A percentile compares a stretch with the other conserved stretches of the same genome.
Evolutionary conservation across 1,140 invertebrate species (phyloP).

Genomic region (Drosophila willistoni): DNA sequence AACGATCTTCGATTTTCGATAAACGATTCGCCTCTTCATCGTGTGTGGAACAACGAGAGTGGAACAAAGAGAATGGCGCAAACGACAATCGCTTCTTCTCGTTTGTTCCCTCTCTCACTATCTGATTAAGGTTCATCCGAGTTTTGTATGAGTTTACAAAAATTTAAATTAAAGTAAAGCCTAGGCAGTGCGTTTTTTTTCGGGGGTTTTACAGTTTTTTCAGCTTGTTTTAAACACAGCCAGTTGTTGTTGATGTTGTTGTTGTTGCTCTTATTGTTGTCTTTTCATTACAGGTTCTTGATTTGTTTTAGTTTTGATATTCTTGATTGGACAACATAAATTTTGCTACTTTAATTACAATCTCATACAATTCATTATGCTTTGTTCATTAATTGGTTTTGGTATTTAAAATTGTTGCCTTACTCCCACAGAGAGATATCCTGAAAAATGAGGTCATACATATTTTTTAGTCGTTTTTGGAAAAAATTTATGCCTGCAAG

Average conservation of each 20-base stretch:
- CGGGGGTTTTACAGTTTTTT: constrained; percentile 38
- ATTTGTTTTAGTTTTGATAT: constrained; percentile 19
- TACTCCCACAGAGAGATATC: constrained; percentile 83
- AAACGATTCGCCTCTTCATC: constrained; percentile 30
- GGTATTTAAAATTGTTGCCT: constrained; percentile 76
- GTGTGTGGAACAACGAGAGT: constrained; percentile 66
- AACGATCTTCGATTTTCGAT: not conserved
- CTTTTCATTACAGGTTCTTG: constrained; percentile 36
- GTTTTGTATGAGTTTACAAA: constrained; percentile 39
- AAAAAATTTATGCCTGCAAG: constrained; percentile 83
- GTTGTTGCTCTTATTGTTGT: constrained; percentile 40
- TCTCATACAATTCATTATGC: constrained; percentile 61
- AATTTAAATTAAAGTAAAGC: constrained; percentile 42
- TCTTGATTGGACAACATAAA: constrained; percentile 56
- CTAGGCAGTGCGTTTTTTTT: constrained; percentile 20
- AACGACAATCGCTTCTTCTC: not conserved
- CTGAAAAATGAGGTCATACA: constrained; percentile 83
- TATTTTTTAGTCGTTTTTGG: constrained; percentile 83
- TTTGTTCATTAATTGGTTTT: constrained; percentile 48
- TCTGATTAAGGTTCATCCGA: constrained; percentile 32
- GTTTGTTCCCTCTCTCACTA: constrained; percentile 1
- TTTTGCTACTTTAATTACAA: constrained; percentile 70
- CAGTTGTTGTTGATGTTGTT: constrained; percentile 6
- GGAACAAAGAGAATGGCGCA: not conserved
- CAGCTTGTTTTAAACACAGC: constrained; percentile 29